Evolutionary conservation across 2,113 vertebrate genomes (phyloP), one percentile per base, ranked within the genome.

Genomic region (Tenebrosternarchus preto): DNA sequence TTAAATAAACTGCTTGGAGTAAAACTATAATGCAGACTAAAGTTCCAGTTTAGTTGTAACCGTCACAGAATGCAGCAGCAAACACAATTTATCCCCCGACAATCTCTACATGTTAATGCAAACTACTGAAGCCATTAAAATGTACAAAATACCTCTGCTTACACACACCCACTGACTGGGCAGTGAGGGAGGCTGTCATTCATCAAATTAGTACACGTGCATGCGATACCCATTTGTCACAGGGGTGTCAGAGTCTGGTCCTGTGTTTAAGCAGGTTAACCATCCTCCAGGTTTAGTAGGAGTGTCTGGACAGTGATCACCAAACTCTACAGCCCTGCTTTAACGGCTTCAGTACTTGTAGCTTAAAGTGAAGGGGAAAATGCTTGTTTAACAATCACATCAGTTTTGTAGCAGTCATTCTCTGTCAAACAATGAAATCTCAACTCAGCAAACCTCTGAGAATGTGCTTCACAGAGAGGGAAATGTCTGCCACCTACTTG

Each of bases 41-140:
- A 3, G 43, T 39, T 74, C 70, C 50, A 46, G 60, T 43, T 73
- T 63, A 55, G 5, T 20, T 1, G 8, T 53, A 39, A 57, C 36
- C 22, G 31, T 73, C 29, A 73, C 43, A 55, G 27, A 80, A 63
- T 11, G 57, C 69, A 73, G 60, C 64, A 36, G 43, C 33, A 46
- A 20, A 46, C 56, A 8, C 53, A 22, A 55, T 50, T 24, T 11
- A 17, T 56, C 50, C 53, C 25, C 76, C 1, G 19, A 36, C 36
- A 16, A 55, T 8, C 25, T 31, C 46, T 15, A 68, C 61, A 56
- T 77, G 46, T 56, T 68, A 77, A 68, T 57, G 76, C 76, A 57
- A 57, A 55, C 7, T 12, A 31, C 19, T 15, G 12, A 36, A 36
- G 71, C 57, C 24, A 24, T 73, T 31, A 17, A 20, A 33, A 73